Evolutionary conservation across 1,140 invertebrate species (phyloP).

Genomic region (Drosophila pectinifera): DNA sequence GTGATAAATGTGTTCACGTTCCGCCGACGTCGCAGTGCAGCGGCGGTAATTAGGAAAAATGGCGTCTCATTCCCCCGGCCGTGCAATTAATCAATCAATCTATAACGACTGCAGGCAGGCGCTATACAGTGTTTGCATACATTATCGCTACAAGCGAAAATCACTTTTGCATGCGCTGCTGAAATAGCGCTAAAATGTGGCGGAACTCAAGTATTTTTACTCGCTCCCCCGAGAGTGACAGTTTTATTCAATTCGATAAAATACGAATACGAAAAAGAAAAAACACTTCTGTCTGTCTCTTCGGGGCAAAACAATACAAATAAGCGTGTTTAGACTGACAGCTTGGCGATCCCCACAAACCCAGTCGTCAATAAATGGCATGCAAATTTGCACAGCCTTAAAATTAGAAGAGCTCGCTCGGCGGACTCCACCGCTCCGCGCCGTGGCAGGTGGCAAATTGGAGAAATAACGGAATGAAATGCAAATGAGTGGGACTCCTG

Average conservation of each 20-base stretch:
- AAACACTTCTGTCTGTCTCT: slow-evolving; percentile 1
- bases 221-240: slow-evolving; percentile 11
- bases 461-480: slow-evolving; percentile 63
- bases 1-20: slow-evolving; percentile 54
- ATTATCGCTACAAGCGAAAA: slow-evolving; percentile 44
- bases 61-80: not conserved
- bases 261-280: not conserved
- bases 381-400: slow-evolving; percentile 56
- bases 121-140: slow-evolving; percentile 57
- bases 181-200: slow-evolving; percentile 2
- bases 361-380: slow-evolving; percentile 66
- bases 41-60: slow-evolving; percentile 53
- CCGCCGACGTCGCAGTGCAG: slow-evolving; percentile 12
- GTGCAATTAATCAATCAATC: slow-evolving; percentile 61
- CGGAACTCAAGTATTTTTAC: slow-evolving; percentile 13
- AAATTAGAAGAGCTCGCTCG: slow-evolving; percentile 25
- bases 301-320: slow-evolving; percentile 53
- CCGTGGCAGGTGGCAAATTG: slow-evolving; percentile 59
- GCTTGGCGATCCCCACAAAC: slow-evolving; percentile 48
- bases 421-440: not conserved
- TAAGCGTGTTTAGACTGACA: slow-evolving; percentile 59
- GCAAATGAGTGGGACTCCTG: slow-evolving; percentile 69
- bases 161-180: slow-evolving; percentile 26
- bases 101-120: slow-evolving; percentile 34
- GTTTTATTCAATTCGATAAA: slow-evolving; percentile 32